Evolutionary conservation across 2,113 vertebrate genomes (phyloP).

Genomic region (Eretmochelys imbricata): DNA sequence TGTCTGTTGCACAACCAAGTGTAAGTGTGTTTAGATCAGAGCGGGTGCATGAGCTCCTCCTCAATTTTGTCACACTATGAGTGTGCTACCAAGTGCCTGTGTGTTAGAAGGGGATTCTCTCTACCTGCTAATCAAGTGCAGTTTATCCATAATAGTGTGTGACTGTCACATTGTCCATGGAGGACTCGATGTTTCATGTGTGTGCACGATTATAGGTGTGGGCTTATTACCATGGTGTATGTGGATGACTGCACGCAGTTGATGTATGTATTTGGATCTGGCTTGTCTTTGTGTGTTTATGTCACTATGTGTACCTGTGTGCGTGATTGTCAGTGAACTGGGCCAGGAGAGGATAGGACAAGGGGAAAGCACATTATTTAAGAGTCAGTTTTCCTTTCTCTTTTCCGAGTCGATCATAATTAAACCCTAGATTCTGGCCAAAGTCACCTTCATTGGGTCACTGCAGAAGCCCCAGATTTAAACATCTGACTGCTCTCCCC

Average conservation of each 20-base stretch:
- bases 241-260: not conserved
- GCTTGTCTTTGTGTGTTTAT: not conserved
- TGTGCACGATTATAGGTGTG: not conserved
- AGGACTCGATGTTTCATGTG: conserved; percentile 45
- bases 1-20: not conserved
- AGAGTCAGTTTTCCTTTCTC: not conserved
- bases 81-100: no score
- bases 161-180: conserved; percentile 56
- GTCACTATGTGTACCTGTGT: not conserved
- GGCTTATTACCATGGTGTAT: not conserved
- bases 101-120: not conserved
- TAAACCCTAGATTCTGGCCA: not conserved
- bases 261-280: conserved; percentile 2
- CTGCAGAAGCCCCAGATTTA: conserved; percentile 19
- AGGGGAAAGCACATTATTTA: not conserved
- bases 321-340: not conserved
- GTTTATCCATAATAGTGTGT: conserved; percentile 11
- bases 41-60: no score
- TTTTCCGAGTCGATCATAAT: not conserved
- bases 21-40: not conserved
- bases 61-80: no score
- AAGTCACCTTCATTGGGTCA: conserved; percentile 57
- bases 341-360: not conserved
- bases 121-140: not conserved
- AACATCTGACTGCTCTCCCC: conserved; percentile 50